Base-by-base conservation (phyloP, 2,113 vertebrate species). In the Potamarius usumacintae region DNA sequence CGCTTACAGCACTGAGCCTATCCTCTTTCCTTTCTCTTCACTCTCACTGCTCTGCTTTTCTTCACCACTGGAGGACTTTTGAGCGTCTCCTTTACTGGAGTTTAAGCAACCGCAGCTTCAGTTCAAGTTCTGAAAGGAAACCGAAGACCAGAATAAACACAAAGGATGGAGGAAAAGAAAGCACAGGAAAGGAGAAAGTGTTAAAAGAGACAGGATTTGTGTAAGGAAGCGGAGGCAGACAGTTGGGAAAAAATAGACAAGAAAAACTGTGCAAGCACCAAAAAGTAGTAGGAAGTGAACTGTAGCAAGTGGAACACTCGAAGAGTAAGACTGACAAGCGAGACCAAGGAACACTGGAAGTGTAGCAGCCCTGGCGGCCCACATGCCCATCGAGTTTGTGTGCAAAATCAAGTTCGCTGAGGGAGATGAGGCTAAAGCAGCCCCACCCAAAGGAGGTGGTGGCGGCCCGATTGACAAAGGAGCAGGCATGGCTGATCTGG, bases 341-440 rank as follows among this genome's bases (percentile, higher is more conserved):
- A n/a, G 42, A 34, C 71, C 58, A 17, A 71, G 34, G 72, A 60
- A 53, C 62, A 48, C 60, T 25, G 79, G 50, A 77, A 14, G 60
- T 57, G 83, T 27, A 83, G 55, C 78, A 95, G 94, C 94, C 93
- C 95, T 95, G 93, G 95, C 94, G 93, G 95, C 93, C 95, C 96
- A 96, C 96, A 99, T 99, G 97, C 98, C 97, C 94, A 98, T 99
- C 96, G 98, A 99, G 96, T 99, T 99, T 94, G 97, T 99, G 95
- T 99, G 98, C 96, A 99, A 99, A 97, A 98, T 99, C 94, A 98
- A 99, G 97, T 99, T 99, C 95, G 96, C 97, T 87, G 97, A 97
- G 93, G 97, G 97, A 93, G 97, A 98, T 96, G 97, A 97, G 96
- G 97, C 97, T 96, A 97, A 97, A 94, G 97, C 97, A 94, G 96